Evolutionary conservation across 1,140 invertebrate species (phyloP), one percentile per base, ranked within the genome.

Genomic region (Araneus ventricosus): DNA sequence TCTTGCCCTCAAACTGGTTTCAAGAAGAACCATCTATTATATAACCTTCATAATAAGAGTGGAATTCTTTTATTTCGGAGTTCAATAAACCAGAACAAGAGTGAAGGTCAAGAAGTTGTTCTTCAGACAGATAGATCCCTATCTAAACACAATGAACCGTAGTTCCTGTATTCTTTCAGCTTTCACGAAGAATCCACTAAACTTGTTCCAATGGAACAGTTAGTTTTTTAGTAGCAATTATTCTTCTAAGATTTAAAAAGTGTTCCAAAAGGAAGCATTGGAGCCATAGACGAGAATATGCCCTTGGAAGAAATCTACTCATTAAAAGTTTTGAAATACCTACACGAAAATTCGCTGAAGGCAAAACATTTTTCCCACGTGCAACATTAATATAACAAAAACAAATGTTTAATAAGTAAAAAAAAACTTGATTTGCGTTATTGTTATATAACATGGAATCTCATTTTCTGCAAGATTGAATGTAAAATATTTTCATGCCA

Each of bases 51-150:
- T 30, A 14, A 84, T 52, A 8, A 84, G 41, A 52, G 22, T 5
- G 41, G 22, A 82, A 82, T 82, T 82, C 79, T 41, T 82, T 82
- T 82, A 84, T 52, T 84, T n/a, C 10, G 8, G 24, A 27, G 82
- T 84, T 84, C 82, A 84, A 84, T 84, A 84, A 84, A 84, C 82
- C n/a, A 41, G 52, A 57, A 57, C 34, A 75, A 75, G 70, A 34
- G 70, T 30, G 67, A 34, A 75, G 70, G 70, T 75, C 70, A 75
- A 75, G 20, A 14, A 75, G 30, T 75, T 75, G 59, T 63, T 20
- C 30, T 37, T 75, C 70, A 37, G 27, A 75, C 70, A 75, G 70
- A n/a, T n/a, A n/a, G n/a, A 75, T 75, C 70, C 34, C 34, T 75
- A 75, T 75, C 70, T 34, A 75, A 7, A 37, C n/a, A n/a, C 8